A percentile compares a stretch with the other conserved stretches of the same genome.
phyloP scores from a whole-genome alignment of 2,888 invertebrate genomes.

The Coelogynopora nodosa region DNA sequence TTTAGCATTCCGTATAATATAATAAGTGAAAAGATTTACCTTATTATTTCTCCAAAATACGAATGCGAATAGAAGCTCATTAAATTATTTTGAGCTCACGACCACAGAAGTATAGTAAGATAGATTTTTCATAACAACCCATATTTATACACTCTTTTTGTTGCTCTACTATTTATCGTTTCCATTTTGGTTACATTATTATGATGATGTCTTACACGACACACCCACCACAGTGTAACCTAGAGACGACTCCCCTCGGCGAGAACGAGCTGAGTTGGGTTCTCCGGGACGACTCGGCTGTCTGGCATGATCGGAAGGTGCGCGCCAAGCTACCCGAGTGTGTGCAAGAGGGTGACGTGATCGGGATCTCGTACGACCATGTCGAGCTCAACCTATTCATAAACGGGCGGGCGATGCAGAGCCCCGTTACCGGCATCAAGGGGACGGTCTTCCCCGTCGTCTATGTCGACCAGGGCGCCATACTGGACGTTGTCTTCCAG shows the following conservation, averaged over 20 bases:
- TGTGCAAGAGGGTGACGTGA: slow-evolving; percentile 81
- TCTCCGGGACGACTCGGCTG: slow-evolving; percentile 79
- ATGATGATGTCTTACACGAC: background rate
- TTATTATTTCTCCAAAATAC: no score
- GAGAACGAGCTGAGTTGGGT: slow-evolving; percentile 85
- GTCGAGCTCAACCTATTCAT: slow-evolving; percentile 88
- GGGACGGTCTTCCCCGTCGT: slow-evolving; percentile 83
- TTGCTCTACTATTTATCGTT: background rate
- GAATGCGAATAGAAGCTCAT: no score
- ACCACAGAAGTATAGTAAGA: no score
- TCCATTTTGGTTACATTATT: background rate
- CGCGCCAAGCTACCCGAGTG: slow-evolving; percentile 68
- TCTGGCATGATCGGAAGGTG: slow-evolving; percentile 78
- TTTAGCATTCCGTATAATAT: no score
- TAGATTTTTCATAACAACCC: background rate
- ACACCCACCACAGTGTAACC: background rate
- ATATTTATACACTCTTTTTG: background rate
- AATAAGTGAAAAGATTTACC: no score
- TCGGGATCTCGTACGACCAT: slow-evolving; percentile 88
- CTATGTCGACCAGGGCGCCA: slow-evolving; percentile 94
- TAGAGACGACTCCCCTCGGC: slow-evolving; percentile 76
- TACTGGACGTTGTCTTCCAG: slow-evolving; percentile 86
- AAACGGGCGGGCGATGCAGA: slow-evolving; percentile 81
- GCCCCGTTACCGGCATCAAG: slow-evolving; percentile 79
- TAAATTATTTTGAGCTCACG: no score